Evolutionary conservation across 1,140 invertebrate species (phyloP).

Genomic region (Drosophila burlai): DNA sequence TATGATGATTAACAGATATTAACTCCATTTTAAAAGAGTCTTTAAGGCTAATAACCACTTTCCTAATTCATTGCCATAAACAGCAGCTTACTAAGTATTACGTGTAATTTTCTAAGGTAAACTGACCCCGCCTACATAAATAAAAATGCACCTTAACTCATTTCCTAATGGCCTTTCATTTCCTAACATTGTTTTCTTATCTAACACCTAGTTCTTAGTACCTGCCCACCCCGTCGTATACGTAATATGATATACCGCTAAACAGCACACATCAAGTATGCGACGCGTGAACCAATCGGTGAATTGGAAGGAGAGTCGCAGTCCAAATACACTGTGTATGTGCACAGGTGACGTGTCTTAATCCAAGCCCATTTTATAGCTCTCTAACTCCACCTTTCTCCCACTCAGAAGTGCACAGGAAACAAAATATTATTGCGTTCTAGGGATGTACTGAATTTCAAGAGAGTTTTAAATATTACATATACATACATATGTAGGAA

Average conservation of each 20-base stretch:
- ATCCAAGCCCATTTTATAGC: not conserved
- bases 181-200: conserved; percentile 7
- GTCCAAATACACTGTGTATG: not conserved
- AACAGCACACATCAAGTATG: conserved; percentile 36
- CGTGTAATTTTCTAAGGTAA: not conserved
- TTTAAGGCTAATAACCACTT: no score
- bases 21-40: not conserved
- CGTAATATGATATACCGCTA: conserved; percentile 25
- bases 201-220: conserved; percentile 14
- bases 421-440: not conserved
- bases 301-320: not conserved
- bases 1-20: not conserved
- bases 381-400: not conserved
- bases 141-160: conserved; percentile 17
- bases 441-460: no score
- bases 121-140: not conserved
- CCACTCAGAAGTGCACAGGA: not conserved
- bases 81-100: not conserved
- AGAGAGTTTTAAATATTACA: no score
- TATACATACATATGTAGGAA: no score
- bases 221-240: conserved; percentile 12
- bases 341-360: conserved; percentile 14
- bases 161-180: conserved; percentile 34
- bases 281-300: conserved; percentile 28
- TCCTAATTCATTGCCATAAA: not conserved